Base-by-base conservation (phyloP, 2,888 invertebrate species). In the Panzeria rudis region DNA sequence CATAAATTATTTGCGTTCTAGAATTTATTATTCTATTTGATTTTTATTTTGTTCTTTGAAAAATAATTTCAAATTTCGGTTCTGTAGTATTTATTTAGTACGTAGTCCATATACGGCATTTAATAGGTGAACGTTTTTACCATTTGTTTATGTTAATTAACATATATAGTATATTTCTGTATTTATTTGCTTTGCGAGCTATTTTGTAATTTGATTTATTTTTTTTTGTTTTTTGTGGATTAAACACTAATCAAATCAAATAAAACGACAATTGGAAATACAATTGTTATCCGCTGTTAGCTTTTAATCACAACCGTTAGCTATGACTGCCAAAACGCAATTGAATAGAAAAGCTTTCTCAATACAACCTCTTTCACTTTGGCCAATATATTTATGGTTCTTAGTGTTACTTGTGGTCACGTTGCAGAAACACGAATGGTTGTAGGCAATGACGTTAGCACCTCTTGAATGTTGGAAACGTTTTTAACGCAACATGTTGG, bases 311-410 rank as follows among this genome's bases (percentile, higher is more conserved):
- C 86, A 87, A 87, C 87, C 87, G 87, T 86, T 86, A 86, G 85
- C 83, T 80, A 76, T 81, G 86, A 84, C 84, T 82, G 87, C 87
- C 89, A 86, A 89, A 90, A 89, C 89, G 88, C 89, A 89, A 90
- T 90, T 91, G 91, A 91, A 89, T 87, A 89, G 89, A 89, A 90
- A 90, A 91, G 90, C 90, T 90, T 91, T 91, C 89, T 88, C 89
- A 85, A 79, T 71, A 84, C 76, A 86, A 87, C 86, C 83, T 87
- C 87, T 87, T 87, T 87, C 87, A 87, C 87, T 87, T 84, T 83
- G 77, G 86, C 85, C 80, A 86, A 84, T 80, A 80, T 78, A 56
- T 78, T 80, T 77, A 69, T 79, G 83, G 73, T 86, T 87, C 80
- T 85, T 86, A 83, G 79, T 62, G 84, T 83, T 85, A 82, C 73